Conservation (phyloP, 2,888 invertebrate genomes). For the Parapristionchus giblindavisi region DNA sequence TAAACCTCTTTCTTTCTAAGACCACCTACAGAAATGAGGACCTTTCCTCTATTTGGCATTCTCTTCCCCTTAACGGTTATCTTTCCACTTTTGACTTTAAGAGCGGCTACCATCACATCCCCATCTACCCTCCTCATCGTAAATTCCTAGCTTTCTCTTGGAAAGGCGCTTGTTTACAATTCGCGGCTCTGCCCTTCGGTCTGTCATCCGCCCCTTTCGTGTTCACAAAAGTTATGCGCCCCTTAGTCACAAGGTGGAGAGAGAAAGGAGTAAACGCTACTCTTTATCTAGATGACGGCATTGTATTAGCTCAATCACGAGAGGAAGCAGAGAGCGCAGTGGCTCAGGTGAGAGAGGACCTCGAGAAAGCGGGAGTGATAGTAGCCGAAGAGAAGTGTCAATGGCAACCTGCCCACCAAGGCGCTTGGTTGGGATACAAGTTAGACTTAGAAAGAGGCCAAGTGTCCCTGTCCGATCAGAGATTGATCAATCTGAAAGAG, state of each 20-base stretch:
- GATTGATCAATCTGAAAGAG: not conserved
- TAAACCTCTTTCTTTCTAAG: not conserved
- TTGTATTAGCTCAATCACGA: not conserved
- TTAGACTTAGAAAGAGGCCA: not conserved
- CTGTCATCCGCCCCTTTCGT: constrained; percentile 5
- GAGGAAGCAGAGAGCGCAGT: not conserved
- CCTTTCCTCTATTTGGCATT: constrained; percentile 1
- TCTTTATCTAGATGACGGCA: constrained; percentile 20
- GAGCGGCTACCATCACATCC: constrained; percentile 19
- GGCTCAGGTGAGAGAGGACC: not conserved
- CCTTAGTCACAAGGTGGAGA: constrained; percentile 1
- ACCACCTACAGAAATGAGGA: constrained; percentile 16
- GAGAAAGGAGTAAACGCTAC: not conserved
- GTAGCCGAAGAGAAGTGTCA: not conserved
- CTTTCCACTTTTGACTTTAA: constrained; percentile 13
- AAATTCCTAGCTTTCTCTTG: not conserved
- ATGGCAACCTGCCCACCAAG: not conserved
- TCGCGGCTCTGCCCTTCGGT: not conserved
- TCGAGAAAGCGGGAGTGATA: not conserved
- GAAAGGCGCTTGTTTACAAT: not conserved
- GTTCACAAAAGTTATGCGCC: constrained; percentile 12
- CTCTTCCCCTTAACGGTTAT: not conserved
- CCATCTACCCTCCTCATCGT: not conserved
- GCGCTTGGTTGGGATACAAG: constrained; percentile 1
- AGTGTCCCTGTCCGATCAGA: not conserved